Percentiles rank a stretch among this genome's conserved stretches.
These are phyloP conservation scores for Tachyglossus aculeatus DNA, from an alignment of 2,797 vertebrate species.

Conservation along the genomic window DNA sequence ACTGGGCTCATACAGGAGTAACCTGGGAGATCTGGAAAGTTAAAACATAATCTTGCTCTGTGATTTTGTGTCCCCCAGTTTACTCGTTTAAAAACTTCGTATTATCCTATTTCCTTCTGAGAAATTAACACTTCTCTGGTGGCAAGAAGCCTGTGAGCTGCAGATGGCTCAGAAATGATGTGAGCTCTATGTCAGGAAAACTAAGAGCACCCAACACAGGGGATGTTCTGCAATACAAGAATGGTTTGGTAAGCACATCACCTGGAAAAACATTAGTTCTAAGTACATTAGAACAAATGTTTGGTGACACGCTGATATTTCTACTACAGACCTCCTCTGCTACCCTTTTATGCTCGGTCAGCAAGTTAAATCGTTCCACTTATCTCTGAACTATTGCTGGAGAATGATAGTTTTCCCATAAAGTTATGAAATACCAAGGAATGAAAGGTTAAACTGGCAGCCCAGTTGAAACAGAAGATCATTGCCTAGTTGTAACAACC, in stretches of 20 bases:
- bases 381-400: not conserved
- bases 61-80: not conserved
- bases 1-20: too few relatives aligned
- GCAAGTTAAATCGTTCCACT: conserved; percentile 1
- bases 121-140: not conserved
- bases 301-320: conserved; percentile 9
- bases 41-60: not conserved
- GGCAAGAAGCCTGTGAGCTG: not conserved
- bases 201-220: not conserved
- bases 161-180: conserved; percentile 4
- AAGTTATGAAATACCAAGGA: not conserved
- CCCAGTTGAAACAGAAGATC: not conserved
- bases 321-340: not conserved
- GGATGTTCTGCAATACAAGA: conserved; percentile 4
- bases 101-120: not conserved
- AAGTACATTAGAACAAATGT: not conserved
- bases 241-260: not conserved
- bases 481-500: not conserved
- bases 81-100: not conserved
- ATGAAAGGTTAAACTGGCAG: not conserved
- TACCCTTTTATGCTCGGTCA: conserved; percentile 4
- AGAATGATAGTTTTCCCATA: not conserved
- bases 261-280: not conserved
- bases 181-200: not conserved
- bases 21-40: not conserved